Evolutionary conservation across 2,113 vertebrate species (phyloP), one percentile per base, ranked within the genome.

Genomic region (Lynx canadensis): DNA sequence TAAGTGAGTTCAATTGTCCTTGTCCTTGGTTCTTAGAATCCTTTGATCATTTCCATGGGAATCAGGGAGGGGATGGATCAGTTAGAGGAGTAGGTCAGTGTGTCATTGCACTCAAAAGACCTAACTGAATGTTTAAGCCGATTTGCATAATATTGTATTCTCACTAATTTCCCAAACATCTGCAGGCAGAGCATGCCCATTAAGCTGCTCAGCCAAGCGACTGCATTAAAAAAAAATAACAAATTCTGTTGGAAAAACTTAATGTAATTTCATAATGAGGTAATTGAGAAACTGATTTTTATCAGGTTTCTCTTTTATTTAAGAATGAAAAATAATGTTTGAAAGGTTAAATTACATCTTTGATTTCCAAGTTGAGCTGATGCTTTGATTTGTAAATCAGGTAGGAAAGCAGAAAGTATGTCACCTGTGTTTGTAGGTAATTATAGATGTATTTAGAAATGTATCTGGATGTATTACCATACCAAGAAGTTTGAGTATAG

Each of bases 301-400:
- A 84, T 68, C 63, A 94, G 23, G 9, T 95, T 18, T 95, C 76
- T 65, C 19, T 68, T 86, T 38, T 29, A 0, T 95, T 87, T 97
- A 76, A 83, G 11, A 78, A 95, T 63, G n/a, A 95, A 93, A 87
- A 5, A 63, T 86, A 85, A 60, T 76, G 85, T 60, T 81, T 90
- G n/a, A 76, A 97, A 98, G 79, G 65, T 96, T 97, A 97, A 97
- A 93, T 73, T 27, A 33, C 12, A 84, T 68, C 82, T 98, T 97
- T 98, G 95, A 98, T 97, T 79, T 96, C 73, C 89, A 65, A 48
- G 12, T 41, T 97, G 88, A 96, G 38, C 9, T 2, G 0, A 80
- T 93, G 4, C 93, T 98, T 98, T 98, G 95, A 98, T 97, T 98
- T 97, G 29, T 97, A 97, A 97, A 96, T 71, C 96, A 82, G 73